Base-by-base conservation (phyloP, 2,797 vertebrate species). In the Vireo griseus region DNA sequence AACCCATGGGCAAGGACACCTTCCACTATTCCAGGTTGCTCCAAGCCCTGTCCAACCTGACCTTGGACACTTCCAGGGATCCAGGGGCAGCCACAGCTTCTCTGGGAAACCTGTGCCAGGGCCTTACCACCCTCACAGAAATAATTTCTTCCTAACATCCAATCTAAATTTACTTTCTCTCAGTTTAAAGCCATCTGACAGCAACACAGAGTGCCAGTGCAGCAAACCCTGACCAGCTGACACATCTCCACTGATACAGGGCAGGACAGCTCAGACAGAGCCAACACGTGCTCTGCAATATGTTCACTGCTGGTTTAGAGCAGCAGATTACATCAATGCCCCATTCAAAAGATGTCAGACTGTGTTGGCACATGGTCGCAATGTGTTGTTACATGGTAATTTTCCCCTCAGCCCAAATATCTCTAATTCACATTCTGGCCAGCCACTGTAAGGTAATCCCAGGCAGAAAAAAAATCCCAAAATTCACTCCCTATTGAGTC, bases 191-290 rank as follows among this genome's bases (percentile, higher is more conserved):
- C 78, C 84, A 88, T 88, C 77, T 71, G 80, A 95, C 29, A 59
- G 69, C 68, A 93, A 61, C 3, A 3, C 2, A 1, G 69, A 92
- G 92, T 59, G 94, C 93, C 95, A 95, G 44, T 73, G 40, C 45
- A 52, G 73, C 93, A 91, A 85, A 75, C 28, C 29, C 91, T 86
- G 93, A 65, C 89, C 95, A 95, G 94, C 91, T 93, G 94, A 96
- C 86, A 77, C 92, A 93, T 92, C 61, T 72, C 82, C 57, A 11
- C 72, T 25, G 68, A 55, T 59, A 61, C 88, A 77, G 92, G 84
- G 88, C 93, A 95, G 92, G 84, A 94, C 81, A 67, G 96, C 93
- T 91, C 92, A 92, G 94, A 47, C 88, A 48, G 88, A 92, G 92
- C 72, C 26, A 72, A 88, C 94, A 94, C 89, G 87, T 92, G 94